Evolutionary conservation across 2,888 invertebrate species (phyloP), one percentile per base, ranked within the genome.

Genomic region (Lasioglossum malachurum): DNA sequence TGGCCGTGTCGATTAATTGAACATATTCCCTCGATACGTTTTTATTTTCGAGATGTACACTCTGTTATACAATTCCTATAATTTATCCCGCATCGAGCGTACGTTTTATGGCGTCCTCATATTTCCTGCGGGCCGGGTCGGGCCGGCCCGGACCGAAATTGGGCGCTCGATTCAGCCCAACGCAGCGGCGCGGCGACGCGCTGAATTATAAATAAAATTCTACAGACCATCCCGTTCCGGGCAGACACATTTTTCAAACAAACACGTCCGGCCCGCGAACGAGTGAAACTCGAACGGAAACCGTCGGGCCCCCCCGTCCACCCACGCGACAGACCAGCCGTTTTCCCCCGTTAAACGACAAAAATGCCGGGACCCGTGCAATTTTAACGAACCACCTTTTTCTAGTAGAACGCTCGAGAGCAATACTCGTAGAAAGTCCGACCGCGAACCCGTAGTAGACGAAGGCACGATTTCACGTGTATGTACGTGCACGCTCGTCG

Each of bases 201-300:
- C 41, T 72, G 82, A 82, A 82, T 82, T 84, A 77, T 82, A 57
- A 76, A 72, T 73, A 57, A 83, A 78, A 84, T 83, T 83, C 83
- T 53, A 23, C 77, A 53, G 57, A n/a, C 78, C 53, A 31, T 49
- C 44, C 35, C 44, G 46, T n/a, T 69, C 41, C 46, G 53, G 53
- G 49, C 41, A 75, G 60, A 72, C 64, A 60, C 49, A 75, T 64
- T 82, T 73, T 82, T 72, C 71, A 75, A 49, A 75, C 60, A 53
- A 27, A 41, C 53, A 53, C 78, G 71, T 46, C 78, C 19, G 38
- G n/a, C 78, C 67, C 69, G 57, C 72, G 27, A 67, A 12, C 82
- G 38, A 44, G 75, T 53, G 69, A 83, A 83, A 84, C 78, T 78
- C 78, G 78, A 67, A 75, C 83, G 41, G 35, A 53, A 53, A 23